phyloP scores from a whole-genome alignment of 2,113 vertebrate genomes.

The Pampusana beccarii region DNA sequence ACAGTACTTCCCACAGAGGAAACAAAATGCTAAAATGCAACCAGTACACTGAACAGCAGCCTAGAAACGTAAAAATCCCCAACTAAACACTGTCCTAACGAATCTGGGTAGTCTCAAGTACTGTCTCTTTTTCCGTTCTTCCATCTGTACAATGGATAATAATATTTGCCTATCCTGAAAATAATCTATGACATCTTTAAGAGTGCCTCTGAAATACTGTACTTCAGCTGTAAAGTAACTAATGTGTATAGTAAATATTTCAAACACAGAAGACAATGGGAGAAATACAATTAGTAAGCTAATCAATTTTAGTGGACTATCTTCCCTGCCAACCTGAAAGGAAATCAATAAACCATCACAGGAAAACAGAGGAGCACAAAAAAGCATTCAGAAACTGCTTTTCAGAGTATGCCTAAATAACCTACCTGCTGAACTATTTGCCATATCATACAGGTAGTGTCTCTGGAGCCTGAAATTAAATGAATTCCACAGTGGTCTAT shows the following conservation, averaged over 20 bases:
- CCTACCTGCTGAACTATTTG: conserved; percentile 92
- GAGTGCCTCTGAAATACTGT: neutral
- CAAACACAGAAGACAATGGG: neutral
- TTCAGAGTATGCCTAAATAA: neutral
- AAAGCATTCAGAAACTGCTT: neutral
- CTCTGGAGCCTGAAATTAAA: conserved; percentile 95
- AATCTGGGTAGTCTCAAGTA: neutral
- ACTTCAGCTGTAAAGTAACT: neutral
- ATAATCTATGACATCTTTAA: neutral
- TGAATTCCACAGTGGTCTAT: conserved; percentile 94
- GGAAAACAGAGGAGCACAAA: neutral
- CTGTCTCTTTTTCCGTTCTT: neutral
- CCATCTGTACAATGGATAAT: neutral
- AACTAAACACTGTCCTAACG: neutral
- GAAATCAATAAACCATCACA: neutral
- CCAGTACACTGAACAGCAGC: neutral
- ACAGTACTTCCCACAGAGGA: neutral
- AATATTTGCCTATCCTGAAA: neutral
- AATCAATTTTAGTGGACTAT: neutral
- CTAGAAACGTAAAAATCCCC: neutral
- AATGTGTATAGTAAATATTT: neutral
- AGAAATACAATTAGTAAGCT: neutral
- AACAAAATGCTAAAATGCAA: neutral
- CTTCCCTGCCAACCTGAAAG: neutral
- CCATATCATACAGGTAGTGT: conserved; percentile 98